phyloP scores from a whole-genome alignment of 1,140 invertebrate species.

The Drosophila murphyi region DNA sequence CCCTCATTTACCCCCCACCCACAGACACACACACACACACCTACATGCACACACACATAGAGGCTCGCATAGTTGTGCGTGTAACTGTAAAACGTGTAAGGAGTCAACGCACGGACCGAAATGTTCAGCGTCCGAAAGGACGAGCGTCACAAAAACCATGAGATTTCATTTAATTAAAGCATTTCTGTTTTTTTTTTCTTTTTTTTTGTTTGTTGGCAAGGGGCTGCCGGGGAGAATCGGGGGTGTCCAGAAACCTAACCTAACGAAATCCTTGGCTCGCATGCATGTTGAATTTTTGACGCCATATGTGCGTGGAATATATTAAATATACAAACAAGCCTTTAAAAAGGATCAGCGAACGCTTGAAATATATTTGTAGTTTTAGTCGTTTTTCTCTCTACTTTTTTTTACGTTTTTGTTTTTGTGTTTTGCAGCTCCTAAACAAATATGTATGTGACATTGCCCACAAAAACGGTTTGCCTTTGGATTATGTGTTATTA shows the following conservation, averaged over 20 bases:
- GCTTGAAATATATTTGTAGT: slow-evolving; percentile 43
- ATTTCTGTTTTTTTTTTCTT: slow-evolving; percentile 44
- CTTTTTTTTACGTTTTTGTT: slow-evolving; percentile 7
- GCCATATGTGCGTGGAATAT: slow-evolving; percentile 81
- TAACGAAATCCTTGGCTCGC: slow-evolving; percentile 11
- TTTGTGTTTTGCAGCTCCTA: slow-evolving; percentile 44
- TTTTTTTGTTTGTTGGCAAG: slow-evolving; percentile 26
- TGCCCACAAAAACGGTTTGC: slow-evolving; percentile 45
- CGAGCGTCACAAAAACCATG: slow-evolving; percentile 69
- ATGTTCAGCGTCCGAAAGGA: slow-evolving; percentile 39
- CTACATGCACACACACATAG: neutral
- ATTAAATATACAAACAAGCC: slow-evolving; percentile 72
- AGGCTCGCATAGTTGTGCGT: slow-evolving; percentile 72
- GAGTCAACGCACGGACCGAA: slow-evolving; percentile 57
- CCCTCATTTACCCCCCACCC: neutral
- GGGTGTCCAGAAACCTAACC: neutral
- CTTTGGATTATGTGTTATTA: slow-evolving; percentile 55
- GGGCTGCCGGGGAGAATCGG: neutral
- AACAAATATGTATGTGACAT: slow-evolving; percentile 66
- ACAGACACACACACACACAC: neutral
- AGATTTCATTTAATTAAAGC: slow-evolving; percentile 83
- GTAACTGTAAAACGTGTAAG: slow-evolving; percentile 77
- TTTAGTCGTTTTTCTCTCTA: slow-evolving; percentile 9
- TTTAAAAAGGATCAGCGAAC: slow-evolving; percentile 54
- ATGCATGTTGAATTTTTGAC: slow-evolving; percentile 68